Percentiles rank a stretch among this genome's conserved stretches.
These are phyloP conservation scores for Reticulitermes speratus DNA, from an alignment of 1,140 invertebrate species.

Conservation along the genomic window DNA sequence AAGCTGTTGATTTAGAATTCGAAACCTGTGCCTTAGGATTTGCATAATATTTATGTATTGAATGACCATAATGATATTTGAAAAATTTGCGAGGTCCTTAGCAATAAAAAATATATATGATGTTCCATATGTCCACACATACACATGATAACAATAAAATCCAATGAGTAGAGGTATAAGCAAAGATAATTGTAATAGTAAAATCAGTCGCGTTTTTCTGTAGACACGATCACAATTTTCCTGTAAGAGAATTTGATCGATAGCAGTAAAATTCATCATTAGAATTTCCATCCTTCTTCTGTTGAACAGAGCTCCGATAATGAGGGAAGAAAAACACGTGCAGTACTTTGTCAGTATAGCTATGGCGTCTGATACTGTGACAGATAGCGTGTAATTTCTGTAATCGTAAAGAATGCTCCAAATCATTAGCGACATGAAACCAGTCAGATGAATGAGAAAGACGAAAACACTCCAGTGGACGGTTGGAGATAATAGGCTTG, in stretches of 20 bases:
- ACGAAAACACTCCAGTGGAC: neutral
- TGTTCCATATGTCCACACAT: neutral
- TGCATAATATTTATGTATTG: neutral
- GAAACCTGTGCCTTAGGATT: neutral
- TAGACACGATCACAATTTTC: neutral
- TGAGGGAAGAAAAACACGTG: neutral
- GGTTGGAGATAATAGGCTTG: neutral
- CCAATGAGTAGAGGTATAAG: neutral
- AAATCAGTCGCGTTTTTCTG: neutral
- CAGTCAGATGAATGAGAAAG: neutral
- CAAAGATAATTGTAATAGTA: neutral
- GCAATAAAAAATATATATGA: neutral
- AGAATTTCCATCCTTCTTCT: neutral
- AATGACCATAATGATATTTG: neutral
- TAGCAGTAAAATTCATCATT: neutral
- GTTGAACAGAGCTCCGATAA: neutral
- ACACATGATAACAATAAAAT: slow-evolving; percentile 3
- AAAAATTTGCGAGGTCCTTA: neutral
- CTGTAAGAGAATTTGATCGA: neutral
- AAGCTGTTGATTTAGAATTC: neutral
- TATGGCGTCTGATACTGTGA: neutral
- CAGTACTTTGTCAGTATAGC: neutral
- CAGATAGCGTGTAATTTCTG: neutral
- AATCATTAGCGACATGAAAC: neutral
- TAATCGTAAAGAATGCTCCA: slow-evolving; percentile 11